These are phyloP conservation scores for Camponotus vicinus DNA, from an alignment of 1,140 invertebrate species.

Conservation along the genomic window DNA sequence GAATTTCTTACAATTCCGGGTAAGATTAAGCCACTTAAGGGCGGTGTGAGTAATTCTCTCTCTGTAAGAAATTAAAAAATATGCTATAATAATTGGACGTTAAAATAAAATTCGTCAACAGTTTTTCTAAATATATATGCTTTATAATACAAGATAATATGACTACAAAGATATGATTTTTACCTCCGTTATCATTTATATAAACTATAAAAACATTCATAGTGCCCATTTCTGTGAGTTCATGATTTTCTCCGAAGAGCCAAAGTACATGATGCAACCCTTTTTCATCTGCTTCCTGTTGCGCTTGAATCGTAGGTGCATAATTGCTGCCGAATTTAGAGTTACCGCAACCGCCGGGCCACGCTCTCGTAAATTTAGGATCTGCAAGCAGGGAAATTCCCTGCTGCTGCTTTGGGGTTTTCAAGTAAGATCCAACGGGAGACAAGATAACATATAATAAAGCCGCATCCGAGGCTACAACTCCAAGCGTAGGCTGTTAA, in stretches of 20 bases:
- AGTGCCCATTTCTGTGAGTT: slow-evolving; percentile 98
- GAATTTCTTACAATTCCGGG: slow-evolving; percentile 97
- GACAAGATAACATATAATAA: slow-evolving; percentile 96
- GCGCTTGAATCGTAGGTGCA: slow-evolving; percentile 94
- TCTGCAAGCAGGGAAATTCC: slow-evolving; percentile 91
- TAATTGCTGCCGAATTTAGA: slow-evolving; percentile 98
- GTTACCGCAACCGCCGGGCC: slow-evolving; percentile 98
- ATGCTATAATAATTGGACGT: neutral
- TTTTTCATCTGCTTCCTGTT: slow-evolving; percentile 91
- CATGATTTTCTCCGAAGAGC: slow-evolving; percentile 97
- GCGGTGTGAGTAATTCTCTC: slow-evolving; percentile 97
- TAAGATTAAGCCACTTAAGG: slow-evolving; percentile 95
- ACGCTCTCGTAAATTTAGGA: slow-evolving; percentile 94
- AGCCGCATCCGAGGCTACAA: slow-evolving; percentile 93
- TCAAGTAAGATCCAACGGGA: slow-evolving; percentile 97
- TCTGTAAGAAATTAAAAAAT: slow-evolving; percentile 87
- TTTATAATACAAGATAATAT: neutral
- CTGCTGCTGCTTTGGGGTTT: slow-evolving; percentile 86
- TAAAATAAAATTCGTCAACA: neutral
- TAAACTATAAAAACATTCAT: slow-evolving; percentile 99
- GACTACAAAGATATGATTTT: slow-evolving; percentile 59
- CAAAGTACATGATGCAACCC: slow-evolving; percentile 98
- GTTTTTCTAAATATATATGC: neutral
- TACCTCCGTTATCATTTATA: slow-evolving; percentile 96
- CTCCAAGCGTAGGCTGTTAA: slow-evolving; percentile 95